Percentiles rank a stretch among this genome's conserved stretches.
These are phyloP conservation scores for Zeugodacus cucurbitae DNA, from an alignment of 1,140 invertebrate genomes.

Conservation along the genomic window DNA sequence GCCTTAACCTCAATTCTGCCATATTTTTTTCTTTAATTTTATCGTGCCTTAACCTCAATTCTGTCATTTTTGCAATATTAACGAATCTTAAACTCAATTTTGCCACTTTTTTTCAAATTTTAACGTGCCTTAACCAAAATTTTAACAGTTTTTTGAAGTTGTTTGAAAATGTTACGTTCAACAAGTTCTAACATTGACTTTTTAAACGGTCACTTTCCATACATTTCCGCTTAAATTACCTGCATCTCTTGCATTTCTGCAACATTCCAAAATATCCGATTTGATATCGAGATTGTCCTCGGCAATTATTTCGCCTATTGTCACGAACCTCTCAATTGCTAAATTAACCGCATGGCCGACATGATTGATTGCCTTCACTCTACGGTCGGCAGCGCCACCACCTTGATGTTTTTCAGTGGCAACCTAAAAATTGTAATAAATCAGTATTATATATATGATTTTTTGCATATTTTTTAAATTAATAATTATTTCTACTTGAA, in stretches of 20 bases:
- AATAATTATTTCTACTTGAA: background rate
- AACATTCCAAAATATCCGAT: constrained; percentile 97
- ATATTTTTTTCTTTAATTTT: no score
- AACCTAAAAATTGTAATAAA: background rate
- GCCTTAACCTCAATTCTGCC: no score
- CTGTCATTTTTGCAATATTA: no score
- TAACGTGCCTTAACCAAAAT: no score
- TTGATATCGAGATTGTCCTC: constrained; percentile 98
- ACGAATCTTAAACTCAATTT: no score
- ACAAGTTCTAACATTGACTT: no score
- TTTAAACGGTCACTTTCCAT: no score
- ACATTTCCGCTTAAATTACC: constrained; percentile 71
- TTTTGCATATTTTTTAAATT: background rate
- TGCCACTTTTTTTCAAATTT: no score
- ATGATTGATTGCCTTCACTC: constrained; percentile 77
- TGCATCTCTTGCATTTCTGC: constrained; percentile 93
- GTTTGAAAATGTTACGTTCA: no score
- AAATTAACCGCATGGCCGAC: constrained; percentile 96
- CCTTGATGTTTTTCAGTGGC: background rate
- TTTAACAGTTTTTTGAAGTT: no score
- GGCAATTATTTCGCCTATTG: constrained; percentile 97
- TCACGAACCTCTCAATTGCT: constrained; percentile 97
- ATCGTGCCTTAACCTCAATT: no score
- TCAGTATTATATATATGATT: background rate
- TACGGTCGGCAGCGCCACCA: background rate